Evolutionary conservation across 2,113 vertebrate genomes (phyloP).

Genomic region (Hydrochoerus hydrochaeris): DNA sequence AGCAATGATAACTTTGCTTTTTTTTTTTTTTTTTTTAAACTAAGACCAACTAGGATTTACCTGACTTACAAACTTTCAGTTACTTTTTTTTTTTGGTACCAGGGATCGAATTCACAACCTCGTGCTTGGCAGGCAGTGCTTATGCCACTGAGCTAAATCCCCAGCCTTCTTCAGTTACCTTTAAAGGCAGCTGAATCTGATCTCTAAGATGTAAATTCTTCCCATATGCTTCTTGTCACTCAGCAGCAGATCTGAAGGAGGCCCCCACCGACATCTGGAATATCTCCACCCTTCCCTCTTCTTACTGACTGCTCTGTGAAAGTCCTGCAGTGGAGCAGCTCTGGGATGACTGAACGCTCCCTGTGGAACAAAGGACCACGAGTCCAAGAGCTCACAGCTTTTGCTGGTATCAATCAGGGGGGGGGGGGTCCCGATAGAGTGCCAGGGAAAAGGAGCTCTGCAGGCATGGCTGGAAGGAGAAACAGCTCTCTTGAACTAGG

Average conservation of each 20-base stretch:
- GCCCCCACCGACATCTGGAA: background rate
- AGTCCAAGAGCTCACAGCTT: background rate
- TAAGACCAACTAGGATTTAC: background rate
- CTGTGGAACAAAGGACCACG: background rate
- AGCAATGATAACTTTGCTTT: background rate
- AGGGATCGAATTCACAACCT: no score
- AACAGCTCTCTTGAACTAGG: background rate
- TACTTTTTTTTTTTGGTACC: background rate
- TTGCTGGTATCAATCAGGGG: background rate
- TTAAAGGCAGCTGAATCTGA: background rate
- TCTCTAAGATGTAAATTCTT: background rate
- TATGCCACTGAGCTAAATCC: no score
- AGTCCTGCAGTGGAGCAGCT: background rate
- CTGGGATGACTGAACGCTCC: background rate
- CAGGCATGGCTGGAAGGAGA: background rate
- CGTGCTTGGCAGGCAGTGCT: no score
- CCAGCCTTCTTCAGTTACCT: background rate
- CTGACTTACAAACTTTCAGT: background rate
- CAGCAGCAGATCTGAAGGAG: background rate
- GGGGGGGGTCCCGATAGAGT: background rate
- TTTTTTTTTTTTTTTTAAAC: background rate
- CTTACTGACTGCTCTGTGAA: background rate
- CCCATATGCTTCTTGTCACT: background rate
- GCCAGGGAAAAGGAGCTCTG: background rate
- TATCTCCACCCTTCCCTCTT: background rate